These are phyloP conservation scores for Colius striatus DNA, from an alignment of 2,113 vertebrate genomes.

Conservation along the genomic window DNA sequence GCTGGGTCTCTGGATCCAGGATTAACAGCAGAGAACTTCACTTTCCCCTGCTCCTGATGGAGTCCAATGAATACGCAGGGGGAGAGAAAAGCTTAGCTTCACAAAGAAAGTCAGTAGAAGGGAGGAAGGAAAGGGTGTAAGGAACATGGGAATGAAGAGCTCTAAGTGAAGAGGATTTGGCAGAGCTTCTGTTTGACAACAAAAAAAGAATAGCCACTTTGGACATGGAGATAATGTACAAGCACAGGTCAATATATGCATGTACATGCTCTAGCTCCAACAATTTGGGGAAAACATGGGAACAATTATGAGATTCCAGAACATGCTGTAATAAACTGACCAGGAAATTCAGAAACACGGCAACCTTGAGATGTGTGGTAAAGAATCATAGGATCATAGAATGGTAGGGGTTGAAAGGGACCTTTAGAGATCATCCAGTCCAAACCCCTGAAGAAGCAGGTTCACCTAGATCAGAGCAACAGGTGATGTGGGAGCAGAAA, in stretches of 20 bases:
- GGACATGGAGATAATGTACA: neutral
- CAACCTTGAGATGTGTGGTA: neutral
- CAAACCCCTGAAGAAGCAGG: too few species aligned
- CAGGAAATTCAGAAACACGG: neutral
- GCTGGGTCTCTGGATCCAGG: neutral
- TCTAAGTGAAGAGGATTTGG: neutral
- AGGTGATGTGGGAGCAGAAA: neutral
- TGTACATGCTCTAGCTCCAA: neutral
- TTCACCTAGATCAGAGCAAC: too few species aligned
- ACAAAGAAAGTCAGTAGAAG: neutral
- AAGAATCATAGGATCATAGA: too few species aligned
- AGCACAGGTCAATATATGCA: neutral
- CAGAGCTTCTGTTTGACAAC: neutral
- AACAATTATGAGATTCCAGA: neutral
- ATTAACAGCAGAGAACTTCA: neutral
- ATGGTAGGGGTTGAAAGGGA: too few species aligned
- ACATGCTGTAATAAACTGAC: neutral
- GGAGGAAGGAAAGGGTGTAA: neutral
- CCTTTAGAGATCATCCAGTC: too few species aligned
- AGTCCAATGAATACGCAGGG: neutral
- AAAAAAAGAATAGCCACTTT: neutral
- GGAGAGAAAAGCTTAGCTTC: neutral
- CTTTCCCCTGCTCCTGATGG: neutral
- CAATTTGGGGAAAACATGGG: neutral
- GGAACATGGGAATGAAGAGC: neutral